Evolutionary conservation across 2,113 vertebrate genomes (phyloP), one percentile per base, ranked within the genome.

Genomic region (Myotis brandtii): DNA sequence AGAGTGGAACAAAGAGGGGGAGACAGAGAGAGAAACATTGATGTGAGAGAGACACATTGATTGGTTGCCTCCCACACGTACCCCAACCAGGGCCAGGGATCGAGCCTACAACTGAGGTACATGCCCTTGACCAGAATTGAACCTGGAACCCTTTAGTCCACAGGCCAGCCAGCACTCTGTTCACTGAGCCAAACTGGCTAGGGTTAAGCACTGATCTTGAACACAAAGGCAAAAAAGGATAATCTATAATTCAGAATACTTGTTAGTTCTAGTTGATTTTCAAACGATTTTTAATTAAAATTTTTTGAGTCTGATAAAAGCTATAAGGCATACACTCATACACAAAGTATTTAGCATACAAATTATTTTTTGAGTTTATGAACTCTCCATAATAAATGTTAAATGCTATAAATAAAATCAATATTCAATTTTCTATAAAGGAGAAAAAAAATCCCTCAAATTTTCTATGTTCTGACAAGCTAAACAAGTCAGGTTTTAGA

Each of bases 151-250:
- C 21, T 23, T 59, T 59, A 59, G 56, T 59, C 56, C 56, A 25
- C 3, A 59, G 56, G 56, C 56, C 56, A 59, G 21, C 56, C 56
- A 59, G 21, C 56, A 59, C 54, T 23, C 54, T 56, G 54, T 56
- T 20, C 21, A 59, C 56, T 10, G 56, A 59, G 56, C 21, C 56
- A 59, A 59, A 59, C 56, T 59, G 56, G 56, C 56, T 59, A 59
- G 56, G 56, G 56, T 8, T 96, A 85, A 94, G 54, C 62, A 84
- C 40, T 88, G 23, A 85, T 76, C 30, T 67, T 86, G 23, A 95
- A 93, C 73, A 81, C 10, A 73, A 81, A 69, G 85, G 43, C 21
- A 93, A 54, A 48, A 56, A 59, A 21, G 16, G 17, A 84, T 18
- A 64, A 11, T 80, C 56, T 81, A 14, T 73, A 66, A 80, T 86